Evolutionary conservation across 2,888 invertebrate species (phyloP), one percentile per base, ranked within the genome.

Genomic region (Lasioglossum villosulum): DNA sequence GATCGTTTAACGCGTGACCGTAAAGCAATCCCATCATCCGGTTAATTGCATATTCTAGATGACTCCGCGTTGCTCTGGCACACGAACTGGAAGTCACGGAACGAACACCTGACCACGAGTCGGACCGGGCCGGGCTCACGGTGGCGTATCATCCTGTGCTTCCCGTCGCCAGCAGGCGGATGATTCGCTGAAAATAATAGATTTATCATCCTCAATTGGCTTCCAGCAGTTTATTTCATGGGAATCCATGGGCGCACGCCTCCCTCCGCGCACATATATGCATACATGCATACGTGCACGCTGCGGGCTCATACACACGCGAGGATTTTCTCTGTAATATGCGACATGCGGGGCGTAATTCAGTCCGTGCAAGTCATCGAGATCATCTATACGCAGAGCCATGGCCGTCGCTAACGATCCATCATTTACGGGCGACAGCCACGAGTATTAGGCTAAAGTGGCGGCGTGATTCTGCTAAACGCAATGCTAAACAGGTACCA

Each of bases 291-390:
- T 8, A 52, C 48, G 2, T 8, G 23, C 8, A 3, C 52, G 10
- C n/a, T 52, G 30, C 34, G 66, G 34, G 34, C 45, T 80, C 91
- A 93, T 92, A 89, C 87, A 88, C 84, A 91, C 88, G 90, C 87
- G 78, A 84, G 92, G 91, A 91, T 91, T 92, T 92, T 92, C 92
- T 88, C 87, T 85, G 86, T 87, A 90, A 93, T 93, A 92, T 88
- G 92, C 92, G 92, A 92, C 92, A 92, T 90, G 92, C 93, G 93
- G 92, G 93, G 92, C 91, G 93, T 94, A 94, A 94, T 94, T 93
- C 93, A 92, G 90, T 91, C 89, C 86, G 75, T 94, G 94, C 94
- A 94, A 94, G 94, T 95, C 94, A 94, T 93, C 91, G 90, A 90
- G 93, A 94, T 94, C 91, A 94, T 94, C 93, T 91, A 80, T 78